Evolutionary conservation across 2,797 vertebrate species (phyloP), one percentile per base, ranked within the genome.

Genomic region (Aldrovandia affinis): DNA sequence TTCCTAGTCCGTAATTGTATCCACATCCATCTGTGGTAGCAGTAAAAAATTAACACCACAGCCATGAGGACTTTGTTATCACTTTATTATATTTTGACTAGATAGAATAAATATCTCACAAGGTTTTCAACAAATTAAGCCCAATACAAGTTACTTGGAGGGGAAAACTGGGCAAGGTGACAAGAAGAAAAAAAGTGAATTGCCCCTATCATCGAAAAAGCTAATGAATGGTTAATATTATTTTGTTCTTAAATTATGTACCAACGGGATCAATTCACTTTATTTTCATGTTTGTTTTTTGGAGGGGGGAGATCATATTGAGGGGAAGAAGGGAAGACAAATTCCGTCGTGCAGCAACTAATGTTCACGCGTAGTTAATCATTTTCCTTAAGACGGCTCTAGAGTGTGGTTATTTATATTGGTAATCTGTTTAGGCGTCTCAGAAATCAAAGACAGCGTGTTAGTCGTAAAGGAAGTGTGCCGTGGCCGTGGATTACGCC

Each of bases 371-470:
- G 44, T 79, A 39, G 65, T 78, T 89, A 89, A 92, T 89, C 85
- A 68, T 85, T 50, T 1, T 33, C 83, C 70, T 50, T 84, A 82
- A 84, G 79, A 83, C 18, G 50, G 75, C 79, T 82, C 7, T 2
- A 50, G 81, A 78, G 54, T 30, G 0, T 30, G 83, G 89, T 92
- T 91, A 90, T 93, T 92, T 92, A 89, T 88, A 90, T 87, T 39
- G 63, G 68, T 92, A 93, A 93, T 90, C 88, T 18, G 88, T 83
- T 93, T 85, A 90, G 78, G 82, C 36, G 61, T 75, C 47, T 65
- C 28, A 78, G 52, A 85, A 85, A 70, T 36, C 55, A 83, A 89
- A 81, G 73, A 83, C 68, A 85, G 80, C 39, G 84, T 12, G 61
- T 47, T 47, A 6, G 54, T 81, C 59, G 73, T 14, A 22, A 20